These are phyloP conservation scores for Microplitis deprimator DNA, from an alignment of 2,888 invertebrate genomes.

Conservation along the genomic window DNA sequence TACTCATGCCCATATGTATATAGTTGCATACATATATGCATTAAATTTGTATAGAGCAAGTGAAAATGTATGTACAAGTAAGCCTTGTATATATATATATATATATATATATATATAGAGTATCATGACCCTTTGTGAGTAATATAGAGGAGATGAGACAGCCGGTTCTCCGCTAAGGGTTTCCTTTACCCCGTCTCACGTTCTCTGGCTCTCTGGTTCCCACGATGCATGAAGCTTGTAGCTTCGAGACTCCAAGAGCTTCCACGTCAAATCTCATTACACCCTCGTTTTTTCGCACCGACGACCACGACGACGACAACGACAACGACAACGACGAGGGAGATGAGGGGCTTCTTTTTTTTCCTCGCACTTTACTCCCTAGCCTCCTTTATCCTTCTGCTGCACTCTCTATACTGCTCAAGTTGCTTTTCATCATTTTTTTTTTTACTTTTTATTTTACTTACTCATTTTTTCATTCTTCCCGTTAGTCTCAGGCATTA, in stretches of 20 bases:
- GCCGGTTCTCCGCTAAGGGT: conserved; percentile 17
- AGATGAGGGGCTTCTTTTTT: conserved; percentile 41
- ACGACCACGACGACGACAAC: conserved; percentile 26
- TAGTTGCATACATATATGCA: conserved; percentile 8
- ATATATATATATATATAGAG: not conserved
- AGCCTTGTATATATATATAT: conserved; percentile 9
- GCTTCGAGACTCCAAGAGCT: conserved; percentile 56
- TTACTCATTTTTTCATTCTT: conserved; percentile 14
- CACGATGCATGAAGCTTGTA: conserved; percentile 22
- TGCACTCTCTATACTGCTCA: conserved; percentile 23
- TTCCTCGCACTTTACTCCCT: conserved; percentile 25
- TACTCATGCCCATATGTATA: conserved; percentile 35
- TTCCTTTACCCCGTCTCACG: conserved; percentile 21
- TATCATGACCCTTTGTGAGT: not conserved
- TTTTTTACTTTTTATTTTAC: not conserved
- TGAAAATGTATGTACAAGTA: not conserved
- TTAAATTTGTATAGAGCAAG: not conserved
- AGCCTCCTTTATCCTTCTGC: not conserved
- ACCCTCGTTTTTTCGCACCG: conserved; percentile 60
- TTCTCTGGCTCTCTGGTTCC: conserved; percentile 28
- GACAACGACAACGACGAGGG: not conserved
- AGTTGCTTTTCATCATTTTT: conserved; percentile 19
- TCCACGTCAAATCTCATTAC: conserved; percentile 66
- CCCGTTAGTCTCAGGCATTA: conserved; percentile 25
- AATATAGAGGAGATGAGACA: conserved; percentile 8